Evolutionary conservation across 2,797 vertebrate genomes (phyloP).

Genomic region (Garrulus glandarius): DNA sequence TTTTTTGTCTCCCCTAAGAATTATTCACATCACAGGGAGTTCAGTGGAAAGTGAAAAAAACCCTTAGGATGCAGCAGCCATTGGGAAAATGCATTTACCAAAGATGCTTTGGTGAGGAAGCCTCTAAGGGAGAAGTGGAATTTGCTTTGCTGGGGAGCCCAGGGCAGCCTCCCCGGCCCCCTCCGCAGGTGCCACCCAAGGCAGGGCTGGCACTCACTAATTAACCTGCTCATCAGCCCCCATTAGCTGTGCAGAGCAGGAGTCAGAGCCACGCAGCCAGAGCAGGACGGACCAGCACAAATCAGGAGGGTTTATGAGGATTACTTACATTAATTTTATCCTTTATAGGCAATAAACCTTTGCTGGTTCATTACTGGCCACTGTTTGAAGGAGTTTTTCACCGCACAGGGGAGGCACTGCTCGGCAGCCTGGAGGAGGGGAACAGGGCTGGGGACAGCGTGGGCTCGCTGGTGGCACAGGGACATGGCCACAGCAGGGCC

Average conservation of each 20-base stretch:
- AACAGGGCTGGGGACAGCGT: not conserved
- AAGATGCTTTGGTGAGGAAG: rapidly evolving
- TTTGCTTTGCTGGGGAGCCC: not conserved
- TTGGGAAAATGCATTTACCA: not conserved
- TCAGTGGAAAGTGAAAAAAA: not conserved
- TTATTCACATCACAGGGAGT: not conserved
- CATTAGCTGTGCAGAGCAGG: not conserved
- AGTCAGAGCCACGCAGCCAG: not conserved
- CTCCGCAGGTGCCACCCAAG: not conserved
- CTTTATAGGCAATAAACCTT: conserved; percentile 28
- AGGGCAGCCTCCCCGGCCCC: not conserved
- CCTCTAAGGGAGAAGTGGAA: rapidly evolving
- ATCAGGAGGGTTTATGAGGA: not conserved
- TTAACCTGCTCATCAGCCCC: not conserved
- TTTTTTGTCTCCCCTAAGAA: not conserved
- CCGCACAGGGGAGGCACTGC: rapidly evolving
- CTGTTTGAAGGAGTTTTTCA: not conserved
- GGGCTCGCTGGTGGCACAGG: not conserved
- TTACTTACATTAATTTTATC: not conserved
- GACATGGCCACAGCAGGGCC: not conserved
- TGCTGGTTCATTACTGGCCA: conserved; percentile 7
- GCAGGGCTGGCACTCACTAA: not conserved
- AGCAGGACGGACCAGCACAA: not conserved
- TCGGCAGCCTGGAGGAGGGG: not conserved
- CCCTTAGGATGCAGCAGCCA: rapidly evolving